phyloP scores from a whole-genome alignment of 2,888 invertebrate genomes.

The Cerceris rybyensis region DNA sequence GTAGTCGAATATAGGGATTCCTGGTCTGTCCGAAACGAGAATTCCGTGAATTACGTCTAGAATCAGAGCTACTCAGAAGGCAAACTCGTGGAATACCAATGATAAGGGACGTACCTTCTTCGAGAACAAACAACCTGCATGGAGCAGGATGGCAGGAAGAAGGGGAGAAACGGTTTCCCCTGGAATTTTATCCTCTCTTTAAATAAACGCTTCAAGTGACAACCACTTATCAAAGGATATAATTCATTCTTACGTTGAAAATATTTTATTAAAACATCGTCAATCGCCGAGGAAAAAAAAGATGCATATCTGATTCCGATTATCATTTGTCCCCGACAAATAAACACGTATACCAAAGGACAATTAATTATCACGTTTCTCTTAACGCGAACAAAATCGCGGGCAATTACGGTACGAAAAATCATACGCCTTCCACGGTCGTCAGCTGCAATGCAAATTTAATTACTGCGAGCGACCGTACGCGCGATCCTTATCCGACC shows the following conservation, averaged over 20 bases:
- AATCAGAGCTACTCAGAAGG: conserved; percentile 65
- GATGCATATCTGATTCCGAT: not conserved
- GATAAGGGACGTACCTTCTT: conserved; percentile 19
- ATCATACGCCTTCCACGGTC: conserved; percentile 34
- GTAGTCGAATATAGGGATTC: conserved; percentile 51
- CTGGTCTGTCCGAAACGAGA: conserved; percentile 62
- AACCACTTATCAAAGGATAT: too few species aligned
- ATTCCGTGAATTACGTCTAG: conserved; percentile 69
- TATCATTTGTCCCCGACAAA: not conserved
- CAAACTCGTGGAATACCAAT: conserved; percentile 57
- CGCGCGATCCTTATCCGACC: conserved; percentile 48
- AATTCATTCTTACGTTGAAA: not conserved
- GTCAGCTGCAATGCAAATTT: conserved; percentile 46
- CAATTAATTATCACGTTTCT: conserved; percentile 8
- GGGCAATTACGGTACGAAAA: conserved; percentile 45
- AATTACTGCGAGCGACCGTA: conserved; percentile 44
- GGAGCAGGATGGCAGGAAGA: too few species aligned
- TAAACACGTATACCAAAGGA: not conserved
- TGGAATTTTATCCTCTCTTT: too few species aligned
- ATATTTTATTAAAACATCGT: not conserved
- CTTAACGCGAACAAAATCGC: conserved; percentile 1
- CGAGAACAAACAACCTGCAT: not conserved
- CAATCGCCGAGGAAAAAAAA: not conserved
- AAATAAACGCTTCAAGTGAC: too few species aligned
- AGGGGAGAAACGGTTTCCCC: too few species aligned